A percentile compares a stretch with the other conserved stretches of the same genome.
Evolutionary conservation across 2,888 invertebrate genomes (phyloP).

Genomic region (Luperina testacea): DNA sequence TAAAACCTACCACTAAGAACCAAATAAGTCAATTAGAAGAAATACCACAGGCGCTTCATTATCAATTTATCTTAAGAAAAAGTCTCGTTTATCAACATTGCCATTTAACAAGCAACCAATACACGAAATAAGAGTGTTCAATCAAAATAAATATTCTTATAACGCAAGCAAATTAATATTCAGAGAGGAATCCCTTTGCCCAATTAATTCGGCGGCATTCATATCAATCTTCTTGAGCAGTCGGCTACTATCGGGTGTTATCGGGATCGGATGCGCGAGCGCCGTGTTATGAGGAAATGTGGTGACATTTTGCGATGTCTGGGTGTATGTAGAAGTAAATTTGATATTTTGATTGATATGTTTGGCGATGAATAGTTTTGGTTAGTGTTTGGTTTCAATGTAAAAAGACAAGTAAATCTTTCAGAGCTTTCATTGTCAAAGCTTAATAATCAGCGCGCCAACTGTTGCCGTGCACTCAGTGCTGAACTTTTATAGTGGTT

Average conservation of each 20-base stretch:
- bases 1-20: not conserved
- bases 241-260: constrained; percentile 46
- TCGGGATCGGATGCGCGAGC: constrained; percentile 36
- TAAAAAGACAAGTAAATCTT: not conserved
- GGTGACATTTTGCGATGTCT: constrained; percentile 25
- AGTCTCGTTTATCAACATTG: constrained; percentile 47
- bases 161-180: constrained; percentile 62
- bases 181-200: constrained; percentile 43
- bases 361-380: not conserved
- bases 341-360: constrained; percentile 20
- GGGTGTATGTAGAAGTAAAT: not conserved
- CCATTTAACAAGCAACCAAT: constrained; percentile 54
- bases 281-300: constrained; percentile 40
- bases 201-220: constrained; percentile 60
- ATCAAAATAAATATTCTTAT: constrained; percentile 61
- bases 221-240: constrained; percentile 55
- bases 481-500: too few species aligned
- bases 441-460: too few species aligned
- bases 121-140: constrained; percentile 59
- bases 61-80: constrained; percentile 30
- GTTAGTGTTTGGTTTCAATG: not conserved
- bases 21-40: constrained; percentile 17
- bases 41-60: constrained; percentile 10
- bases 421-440: not conserved
- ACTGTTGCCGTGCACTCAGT: too few species aligned